These are phyloP conservation scores for Ericerus pela DNA, from an alignment of 1,140 invertebrate genomes.

Conservation along the genomic window DNA sequence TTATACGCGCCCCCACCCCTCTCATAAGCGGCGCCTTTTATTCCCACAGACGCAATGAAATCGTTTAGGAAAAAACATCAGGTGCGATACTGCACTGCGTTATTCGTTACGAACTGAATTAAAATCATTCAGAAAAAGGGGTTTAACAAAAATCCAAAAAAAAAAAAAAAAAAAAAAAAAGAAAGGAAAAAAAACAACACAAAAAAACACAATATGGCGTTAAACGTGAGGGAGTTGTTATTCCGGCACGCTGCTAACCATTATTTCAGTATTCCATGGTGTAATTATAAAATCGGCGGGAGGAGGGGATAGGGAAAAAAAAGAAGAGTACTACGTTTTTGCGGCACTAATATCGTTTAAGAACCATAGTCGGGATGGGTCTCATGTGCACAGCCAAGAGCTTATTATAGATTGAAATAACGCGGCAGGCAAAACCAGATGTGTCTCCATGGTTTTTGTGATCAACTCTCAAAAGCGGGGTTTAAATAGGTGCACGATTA, in stretches of 20 bases:
- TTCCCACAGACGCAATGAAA: neutral
- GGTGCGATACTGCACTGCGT: neutral
- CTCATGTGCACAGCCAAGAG: constrained; percentile 7
- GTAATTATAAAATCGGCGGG: constrained; percentile 12
- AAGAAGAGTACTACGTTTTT: constrained; percentile 6
- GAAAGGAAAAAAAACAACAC: too few species aligned
- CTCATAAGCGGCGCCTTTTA: too few species aligned
- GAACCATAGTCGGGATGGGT: constrained; percentile 7
- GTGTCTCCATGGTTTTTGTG: constrained; percentile 9
- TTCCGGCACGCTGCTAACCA: neutral
- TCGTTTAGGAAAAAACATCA: constrained; percentile 1
- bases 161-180: neutral
- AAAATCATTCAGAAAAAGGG: neutral
- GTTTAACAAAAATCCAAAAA: neutral
- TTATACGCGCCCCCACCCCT: too few species aligned
- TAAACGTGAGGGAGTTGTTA: too few species aligned
- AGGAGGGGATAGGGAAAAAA: too few species aligned
- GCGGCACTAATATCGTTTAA: constrained; percentile 10
- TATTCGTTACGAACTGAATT: neutral
- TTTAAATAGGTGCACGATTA: constrained; percentile 7
- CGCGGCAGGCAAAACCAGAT: constrained; percentile 8
- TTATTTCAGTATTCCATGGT: constrained; percentile 4
- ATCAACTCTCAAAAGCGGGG: constrained; percentile 4
- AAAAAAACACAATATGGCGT: too few species aligned
- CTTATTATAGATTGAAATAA: constrained; percentile 12